Percentiles rank a stretch among this genome's conserved stretches.
These are phyloP conservation scores for Caenorhabditis zanzibari DNA, from an alignment of 2,888 invertebrate genomes.

Conservation along the genomic window DNA sequence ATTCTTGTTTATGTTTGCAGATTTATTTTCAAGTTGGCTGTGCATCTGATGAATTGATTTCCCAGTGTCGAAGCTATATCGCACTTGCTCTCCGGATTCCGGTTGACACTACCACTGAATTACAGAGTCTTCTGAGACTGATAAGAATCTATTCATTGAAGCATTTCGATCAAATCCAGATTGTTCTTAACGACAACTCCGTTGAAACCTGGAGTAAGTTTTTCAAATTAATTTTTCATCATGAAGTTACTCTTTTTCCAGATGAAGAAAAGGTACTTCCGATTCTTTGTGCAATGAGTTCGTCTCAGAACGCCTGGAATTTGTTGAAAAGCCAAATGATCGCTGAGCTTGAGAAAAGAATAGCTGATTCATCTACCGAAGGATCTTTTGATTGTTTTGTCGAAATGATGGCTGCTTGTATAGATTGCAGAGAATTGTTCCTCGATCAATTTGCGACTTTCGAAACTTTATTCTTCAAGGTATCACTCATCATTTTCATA, in stretches of 20 bases:
- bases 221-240: neutral
- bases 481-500: neutral
- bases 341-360: constrained; percentile 1
- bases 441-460: constrained; percentile 24
- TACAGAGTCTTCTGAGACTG: constrained; percentile 13
- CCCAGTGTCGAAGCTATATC: constrained; percentile 15
- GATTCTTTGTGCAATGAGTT: constrained; percentile 50
- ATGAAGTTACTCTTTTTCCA: constrained; percentile 20
- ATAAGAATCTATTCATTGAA: constrained; percentile 8
- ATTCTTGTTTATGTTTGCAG: constrained; percentile 13
- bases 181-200: constrained; percentile 22
- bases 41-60: constrained; percentile 34
- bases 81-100: constrained; percentile 10
- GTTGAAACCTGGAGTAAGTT: constrained; percentile 16
- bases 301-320: constrained; percentile 13
- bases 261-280: constrained; percentile 37
- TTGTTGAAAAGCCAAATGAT: neutral
- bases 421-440: neutral
- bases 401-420: constrained; percentile 20
- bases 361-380: neutral
- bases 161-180: constrained; percentile 29
- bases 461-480: constrained; percentile 12
- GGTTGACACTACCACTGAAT: neutral
- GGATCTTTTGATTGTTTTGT: constrained; percentile 20
- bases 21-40: constrained; percentile 19